phyloP scores from a whole-genome alignment of 1,140 invertebrate genomes.

The Lasioglossum baleicum region DNA sequence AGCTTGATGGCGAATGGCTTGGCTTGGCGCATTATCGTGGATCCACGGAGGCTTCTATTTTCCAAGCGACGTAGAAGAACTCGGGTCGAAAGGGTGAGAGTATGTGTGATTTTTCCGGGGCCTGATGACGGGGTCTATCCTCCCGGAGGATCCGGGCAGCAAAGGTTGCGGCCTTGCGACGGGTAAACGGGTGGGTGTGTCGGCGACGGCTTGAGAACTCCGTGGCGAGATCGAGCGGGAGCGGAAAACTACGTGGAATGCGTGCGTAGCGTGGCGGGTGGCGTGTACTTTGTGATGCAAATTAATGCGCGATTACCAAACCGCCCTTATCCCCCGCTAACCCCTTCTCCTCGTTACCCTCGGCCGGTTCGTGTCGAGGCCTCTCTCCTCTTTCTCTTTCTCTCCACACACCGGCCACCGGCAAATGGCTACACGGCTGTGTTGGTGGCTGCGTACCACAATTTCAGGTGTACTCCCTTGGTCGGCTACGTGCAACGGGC shows the following conservation, averaged over 20 bases:
- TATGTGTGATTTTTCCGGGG: no score
- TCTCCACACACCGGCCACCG: background rate
- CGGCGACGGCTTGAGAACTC: conserved; percentile 46
- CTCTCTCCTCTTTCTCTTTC: background rate
- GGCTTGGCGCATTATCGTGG: no score
- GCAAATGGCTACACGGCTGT: conserved; percentile 13
- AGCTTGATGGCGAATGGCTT: no score
- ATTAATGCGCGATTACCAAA: conserved; percentile 79
- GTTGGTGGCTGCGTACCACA: conserved; percentile 12
- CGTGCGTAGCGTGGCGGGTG: conserved; percentile 71
- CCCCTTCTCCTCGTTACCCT: conserved; percentile 52
- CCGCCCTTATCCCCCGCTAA: conserved; percentile 51
- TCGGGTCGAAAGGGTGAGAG: no score
- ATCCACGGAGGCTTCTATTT: no score
- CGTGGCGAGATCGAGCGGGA: conserved; percentile 32
- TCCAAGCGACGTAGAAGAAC: no score
- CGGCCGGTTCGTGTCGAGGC: conserved; percentile 43
- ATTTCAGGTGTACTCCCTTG: conserved; percentile 41
- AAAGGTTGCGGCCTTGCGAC: background rate
- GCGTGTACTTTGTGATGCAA: conserved; percentile 78
- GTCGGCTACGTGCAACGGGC: conserved; percentile 46
- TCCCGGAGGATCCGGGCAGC: background rate
- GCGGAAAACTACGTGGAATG: conserved; percentile 71
- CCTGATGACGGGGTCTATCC: background rate
- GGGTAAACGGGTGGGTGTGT: conserved; percentile 23